Percentiles rank a stretch among this genome's conserved stretches.
Evolutionary conservation across 2,113 vertebrate species (phyloP).

Genomic region (Tyto alba): DNA sequence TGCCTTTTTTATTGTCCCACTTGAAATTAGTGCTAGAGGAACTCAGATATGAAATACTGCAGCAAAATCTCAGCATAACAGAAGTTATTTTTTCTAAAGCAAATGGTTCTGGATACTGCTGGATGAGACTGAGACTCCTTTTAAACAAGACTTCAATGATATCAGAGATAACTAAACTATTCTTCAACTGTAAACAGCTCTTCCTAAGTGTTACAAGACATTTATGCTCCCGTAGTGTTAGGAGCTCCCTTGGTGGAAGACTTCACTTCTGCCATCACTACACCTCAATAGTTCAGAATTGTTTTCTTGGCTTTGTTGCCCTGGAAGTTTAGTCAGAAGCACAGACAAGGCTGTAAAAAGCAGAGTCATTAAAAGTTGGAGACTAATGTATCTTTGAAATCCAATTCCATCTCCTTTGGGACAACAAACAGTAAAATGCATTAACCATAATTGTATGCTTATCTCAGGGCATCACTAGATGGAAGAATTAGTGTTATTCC

Average conservation of each 20-base stretch:
- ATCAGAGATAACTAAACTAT: background rate
- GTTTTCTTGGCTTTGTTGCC: background rate
- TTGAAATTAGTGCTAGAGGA: background rate
- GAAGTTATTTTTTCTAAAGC: background rate
- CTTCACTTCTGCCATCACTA: background rate
- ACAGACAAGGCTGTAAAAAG: background rate
- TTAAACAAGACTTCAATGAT: background rate
- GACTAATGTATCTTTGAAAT: conserved; percentile 27
- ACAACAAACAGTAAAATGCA: conserved; percentile 24
- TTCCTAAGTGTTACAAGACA: background rate
- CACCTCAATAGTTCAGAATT: background rate
- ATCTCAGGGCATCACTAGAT: background rate
- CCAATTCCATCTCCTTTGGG: conserved; percentile 2
- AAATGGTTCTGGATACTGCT: background rate
- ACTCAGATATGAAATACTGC: background rate
- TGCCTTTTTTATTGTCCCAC: background rate
- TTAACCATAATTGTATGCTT: background rate
- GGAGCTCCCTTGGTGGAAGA: background rate
- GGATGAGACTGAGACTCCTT: background rate
- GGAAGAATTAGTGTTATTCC: background rate
- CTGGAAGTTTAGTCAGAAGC: background rate
- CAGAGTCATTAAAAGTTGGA: conserved; percentile 29
- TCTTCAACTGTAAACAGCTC: background rate
- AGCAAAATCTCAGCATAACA: background rate
- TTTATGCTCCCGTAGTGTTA: background rate